Evolutionary conservation across 30 jellyfish, hydroid and myxozoan genomes (phyloP), one percentile per base, ranked within the genome.

Genomic region (Cassiopea andromeda): DNA sequence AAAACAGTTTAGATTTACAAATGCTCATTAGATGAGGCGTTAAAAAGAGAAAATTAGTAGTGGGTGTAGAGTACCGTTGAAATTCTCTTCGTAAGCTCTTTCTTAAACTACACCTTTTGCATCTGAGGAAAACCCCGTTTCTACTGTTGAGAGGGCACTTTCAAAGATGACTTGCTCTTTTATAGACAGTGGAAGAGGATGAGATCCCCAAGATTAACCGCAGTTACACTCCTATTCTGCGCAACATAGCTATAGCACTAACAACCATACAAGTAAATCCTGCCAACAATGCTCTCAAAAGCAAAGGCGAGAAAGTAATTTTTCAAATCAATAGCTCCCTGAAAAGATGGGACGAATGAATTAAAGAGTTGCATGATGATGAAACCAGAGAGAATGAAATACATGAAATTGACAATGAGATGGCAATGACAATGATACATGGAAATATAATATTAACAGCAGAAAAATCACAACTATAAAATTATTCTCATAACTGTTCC

Each of bases 271-370:
- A 75, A 75, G 48, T 73, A 7, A 75, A 19, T 75, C 60, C 72
- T 75, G 84, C 67, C 84, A 75, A 75, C 84, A 75, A 73, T 75
- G 60, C 84, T 75, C 84, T 75, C 67, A 75, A 18, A 75, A 75
- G 19, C 84, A 75, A 75, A 75, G 84, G 1, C 19, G 84, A 73
- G 67, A 75, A 75, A 44, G 84, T 75, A 48, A 10, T 75, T 45
- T 75, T 75, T 46, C 73, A 75, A 75, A 75, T 45, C 44, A 73
- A 75, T 19, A 73, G 48, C 48, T 8, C 17, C 73, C 19, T 75
- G 84, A 75, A 75, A 8, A 68, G 77, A 17, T 68, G 84, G 61
- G 67, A 19, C 13, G 84, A 19, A 7, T 46, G 19, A 0, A 19
- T 75, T 46, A 75, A 27, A 75, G 84, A 75, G 84, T 19, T 75